These are phyloP conservation scores for Dromius quadrimaculatus DNA, from an alignment of 2,888 invertebrate species.

Conservation along the genomic window DNA sequence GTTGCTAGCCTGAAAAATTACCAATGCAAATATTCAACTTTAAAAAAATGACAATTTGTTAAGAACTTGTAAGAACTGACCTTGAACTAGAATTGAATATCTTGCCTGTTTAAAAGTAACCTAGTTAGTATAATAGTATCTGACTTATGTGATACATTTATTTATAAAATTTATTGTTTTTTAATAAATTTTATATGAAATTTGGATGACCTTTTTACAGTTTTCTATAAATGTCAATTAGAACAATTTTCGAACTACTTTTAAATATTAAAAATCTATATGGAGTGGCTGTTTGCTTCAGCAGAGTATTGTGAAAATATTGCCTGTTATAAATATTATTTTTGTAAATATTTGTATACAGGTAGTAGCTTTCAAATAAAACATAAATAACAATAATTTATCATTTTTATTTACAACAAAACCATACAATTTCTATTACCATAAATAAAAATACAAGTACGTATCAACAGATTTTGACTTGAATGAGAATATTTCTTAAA, in stretches of 20 bases:
- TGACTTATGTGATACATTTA: constrained; percentile 38
- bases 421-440: constrained; percentile 15
- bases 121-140: no score
- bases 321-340: constrained; percentile 14
- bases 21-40: no score
- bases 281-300: constrained; percentile 12
- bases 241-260: constrained; percentile 6
- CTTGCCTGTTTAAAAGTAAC: no score
- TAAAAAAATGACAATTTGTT: no score
- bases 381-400: constrained; percentile 30
- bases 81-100: no score
- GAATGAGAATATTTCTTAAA: no score
- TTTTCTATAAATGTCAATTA: not conserved
- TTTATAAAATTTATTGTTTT: constrained; percentile 11
- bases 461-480: no score
- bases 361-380: constrained; percentile 48
- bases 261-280: constrained; percentile 6
- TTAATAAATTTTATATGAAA: constrained; percentile 36
- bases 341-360: constrained; percentile 24
- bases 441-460: constrained; percentile 5
- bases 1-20: no score
- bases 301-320: constrained; percentile 34
- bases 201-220: constrained; percentile 25
- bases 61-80: no score
- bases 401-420: constrained; percentile 31